These are phyloP conservation scores for Caenorhabditis sulstoni DNA, from an alignment of 2,888 invertebrate genomes.

Conservation along the genomic window DNA sequence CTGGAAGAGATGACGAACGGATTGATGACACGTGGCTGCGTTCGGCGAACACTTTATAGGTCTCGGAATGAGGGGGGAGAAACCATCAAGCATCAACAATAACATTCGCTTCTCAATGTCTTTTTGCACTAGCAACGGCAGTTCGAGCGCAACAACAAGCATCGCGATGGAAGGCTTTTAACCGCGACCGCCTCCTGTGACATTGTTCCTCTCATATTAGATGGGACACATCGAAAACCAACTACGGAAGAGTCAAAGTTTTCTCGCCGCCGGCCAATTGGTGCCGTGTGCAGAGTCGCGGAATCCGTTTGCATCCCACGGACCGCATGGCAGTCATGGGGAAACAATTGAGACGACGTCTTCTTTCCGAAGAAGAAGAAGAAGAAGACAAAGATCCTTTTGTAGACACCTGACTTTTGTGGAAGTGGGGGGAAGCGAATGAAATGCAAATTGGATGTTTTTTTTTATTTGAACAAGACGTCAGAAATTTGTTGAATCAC, in stretches of 20 bases:
- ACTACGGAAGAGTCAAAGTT: conserved; percentile 12
- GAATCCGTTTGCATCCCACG: neutral
- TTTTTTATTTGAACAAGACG: conserved; percentile 36
- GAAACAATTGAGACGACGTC: neutral
- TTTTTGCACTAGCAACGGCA: conserved; percentile 32
- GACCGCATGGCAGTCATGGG: neutral
- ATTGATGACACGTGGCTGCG: conserved; percentile 43
- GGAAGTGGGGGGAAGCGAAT: conserved; percentile 16
- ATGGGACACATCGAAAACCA: conserved; percentile 41
- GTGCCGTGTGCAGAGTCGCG: neutral
- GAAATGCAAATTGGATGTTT: conserved; percentile 51
- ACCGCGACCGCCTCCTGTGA: too few species aligned
- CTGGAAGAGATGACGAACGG: too few species aligned
- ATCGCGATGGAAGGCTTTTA: too few species aligned
- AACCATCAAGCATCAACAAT: conserved; percentile 17
- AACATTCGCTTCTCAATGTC: conserved; percentile 6
- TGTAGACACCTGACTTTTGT: neutral
- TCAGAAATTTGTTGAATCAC: conserved; percentile 23
- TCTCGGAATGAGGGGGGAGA: too few species aligned
- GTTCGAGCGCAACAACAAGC: conserved; percentile 27
- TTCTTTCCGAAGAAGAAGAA: neutral
- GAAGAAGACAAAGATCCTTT: conserved; percentile 2
- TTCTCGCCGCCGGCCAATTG: conserved; percentile 12
- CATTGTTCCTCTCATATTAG: conserved; percentile 43
- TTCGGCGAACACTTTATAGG: conserved; percentile 23